phyloP scores from a whole-genome alignment of 2,113 vertebrate genomes.

The Brienomyrus longianalis region DNA sequence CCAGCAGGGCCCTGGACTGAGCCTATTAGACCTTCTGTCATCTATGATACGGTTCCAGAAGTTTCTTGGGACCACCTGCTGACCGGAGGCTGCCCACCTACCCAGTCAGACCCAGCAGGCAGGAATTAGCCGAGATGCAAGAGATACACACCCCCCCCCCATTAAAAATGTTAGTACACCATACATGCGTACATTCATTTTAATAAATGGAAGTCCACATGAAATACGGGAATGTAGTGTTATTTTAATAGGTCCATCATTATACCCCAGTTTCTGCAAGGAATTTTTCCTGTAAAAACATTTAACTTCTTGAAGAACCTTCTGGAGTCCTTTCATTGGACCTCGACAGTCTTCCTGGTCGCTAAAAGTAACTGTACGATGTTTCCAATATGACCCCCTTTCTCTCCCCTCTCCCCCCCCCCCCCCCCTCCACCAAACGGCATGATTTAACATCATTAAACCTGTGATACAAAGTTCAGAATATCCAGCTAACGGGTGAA shows the following conservation, averaged over 20 bases:
- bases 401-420: neutral
- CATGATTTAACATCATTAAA: neutral
- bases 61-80: neutral
- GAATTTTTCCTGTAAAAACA: neutral
- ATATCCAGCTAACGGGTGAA: neutral
- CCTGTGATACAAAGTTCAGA: neutral
- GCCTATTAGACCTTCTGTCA: neutral
- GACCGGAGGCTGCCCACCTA: neutral
- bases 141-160: neutral
- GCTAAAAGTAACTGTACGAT: neutral
- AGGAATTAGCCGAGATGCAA: neutral
- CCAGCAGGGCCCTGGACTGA: neutral
- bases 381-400: neutral
- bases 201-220: neutral
- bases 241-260: neutral
- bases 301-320: neutral
- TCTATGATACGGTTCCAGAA: neutral
- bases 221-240: constrained; percentile 1
- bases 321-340: neutral
- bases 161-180: neutral
- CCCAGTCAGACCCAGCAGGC: neutral
- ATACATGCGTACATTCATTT: neutral
- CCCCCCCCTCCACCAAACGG: neutral
- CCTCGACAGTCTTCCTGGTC: neutral
- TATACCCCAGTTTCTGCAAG: neutral